Percentiles rank a stretch among this genome's conserved stretches.
Conservation (phyloP, 2,797 vertebrate species). For the Pangasius krempfi region DNA sequence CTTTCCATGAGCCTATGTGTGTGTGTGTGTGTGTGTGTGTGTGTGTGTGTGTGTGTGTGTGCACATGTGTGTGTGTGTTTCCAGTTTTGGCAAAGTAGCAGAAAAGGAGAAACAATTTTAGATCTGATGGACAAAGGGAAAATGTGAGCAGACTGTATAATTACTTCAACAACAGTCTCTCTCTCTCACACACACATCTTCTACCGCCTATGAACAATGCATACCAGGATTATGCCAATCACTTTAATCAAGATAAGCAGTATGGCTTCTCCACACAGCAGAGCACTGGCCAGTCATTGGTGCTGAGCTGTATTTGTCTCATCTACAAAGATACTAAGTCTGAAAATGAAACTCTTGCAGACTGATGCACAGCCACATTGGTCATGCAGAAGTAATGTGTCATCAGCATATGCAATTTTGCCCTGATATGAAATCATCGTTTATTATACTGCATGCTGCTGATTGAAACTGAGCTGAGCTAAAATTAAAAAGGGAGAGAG, state of each 20-base stretch:
- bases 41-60: neutral
- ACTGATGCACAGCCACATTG: slow-evolving; percentile 16
- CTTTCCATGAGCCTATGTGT: neutral
- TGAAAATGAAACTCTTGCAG: slow-evolving; percentile 23
- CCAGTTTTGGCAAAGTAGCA: slow-evolving; percentile 9
- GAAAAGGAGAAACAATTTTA: slow-evolving; percentile 1
- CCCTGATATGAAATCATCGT: slow-evolving; percentile 5
- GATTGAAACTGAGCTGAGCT: slow-evolving; percentile 13
- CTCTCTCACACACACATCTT: neutral
- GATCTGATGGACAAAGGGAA: slow-evolving; percentile 37
- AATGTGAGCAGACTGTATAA: slow-evolving; percentile 33
- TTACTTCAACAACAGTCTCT: slow-evolving; percentile 14
- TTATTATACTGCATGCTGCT: slow-evolving; percentile 20
- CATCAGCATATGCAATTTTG: slow-evolving; percentile 33
- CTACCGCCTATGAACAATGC: neutral
- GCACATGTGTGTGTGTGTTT: neutral
- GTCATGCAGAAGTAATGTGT: slow-evolving; percentile 17
- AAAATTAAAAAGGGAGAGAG: slow-evolving; percentile 14
- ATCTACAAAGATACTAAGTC: neutral
- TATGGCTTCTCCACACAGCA: neutral
- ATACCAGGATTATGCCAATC: slow-evolving; percentile 29
- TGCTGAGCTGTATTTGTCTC: slow-evolving; percentile 10
- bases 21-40: neutral
- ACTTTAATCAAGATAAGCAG: slow-evolving; percentile 35
- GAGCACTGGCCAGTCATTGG: neutral